phyloP scores from a whole-genome alignment of 2,888 invertebrate genomes.

The Volucella inanis region DNA sequence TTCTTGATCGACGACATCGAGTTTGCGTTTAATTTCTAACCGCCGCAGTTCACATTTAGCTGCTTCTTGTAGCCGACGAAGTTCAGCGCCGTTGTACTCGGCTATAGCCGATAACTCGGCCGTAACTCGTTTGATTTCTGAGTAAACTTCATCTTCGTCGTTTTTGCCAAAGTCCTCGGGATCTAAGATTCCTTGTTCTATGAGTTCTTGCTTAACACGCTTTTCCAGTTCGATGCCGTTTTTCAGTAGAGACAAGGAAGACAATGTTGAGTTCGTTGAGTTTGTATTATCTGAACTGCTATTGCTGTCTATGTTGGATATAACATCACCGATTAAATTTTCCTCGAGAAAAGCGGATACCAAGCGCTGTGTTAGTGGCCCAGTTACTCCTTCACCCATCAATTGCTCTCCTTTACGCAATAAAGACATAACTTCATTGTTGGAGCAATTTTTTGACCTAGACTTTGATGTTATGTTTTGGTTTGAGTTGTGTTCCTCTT shows the following conservation, averaged over 20 bases:
- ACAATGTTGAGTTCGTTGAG: slow-evolving; percentile 77
- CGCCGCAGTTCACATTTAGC: slow-evolving; percentile 91
- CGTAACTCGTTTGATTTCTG: slow-evolving; percentile 94
- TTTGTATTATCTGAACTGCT: slow-evolving; percentile 81
- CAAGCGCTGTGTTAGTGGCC: slow-evolving; percentile 93
- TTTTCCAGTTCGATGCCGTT: slow-evolving; percentile 92
- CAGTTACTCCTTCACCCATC: slow-evolving; percentile 84
- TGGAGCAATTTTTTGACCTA: slow-evolving; percentile 77
- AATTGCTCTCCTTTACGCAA: slow-evolving; percentile 82
- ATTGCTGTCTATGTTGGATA: slow-evolving; percentile 82
- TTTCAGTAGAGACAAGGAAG: slow-evolving; percentile 84
- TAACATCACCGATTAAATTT: slow-evolving; percentile 85
- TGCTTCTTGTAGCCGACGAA: slow-evolving; percentile 87
- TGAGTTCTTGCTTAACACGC: slow-evolving; percentile 91
- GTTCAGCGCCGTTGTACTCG: slow-evolving; percentile 90
- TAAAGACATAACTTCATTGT: slow-evolving; percentile 80
- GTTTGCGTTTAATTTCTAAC: slow-evolving; percentile 90
- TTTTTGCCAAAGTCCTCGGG: slow-evolving; percentile 86
- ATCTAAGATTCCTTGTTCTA: slow-evolving; percentile 93
- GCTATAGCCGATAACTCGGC: slow-evolving; percentile 90
- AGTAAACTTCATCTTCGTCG: slow-evolving; percentile 93
- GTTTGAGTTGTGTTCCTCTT: slow-evolving; percentile 87
- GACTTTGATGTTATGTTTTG: slow-evolving; percentile 80
- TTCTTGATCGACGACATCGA: slow-evolving; percentile 89
- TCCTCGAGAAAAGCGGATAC: slow-evolving; percentile 95